Evolutionary conservation across 2,797 vertebrate species (phyloP).

Genomic region (Chaetophractus vellerosus): DNA sequence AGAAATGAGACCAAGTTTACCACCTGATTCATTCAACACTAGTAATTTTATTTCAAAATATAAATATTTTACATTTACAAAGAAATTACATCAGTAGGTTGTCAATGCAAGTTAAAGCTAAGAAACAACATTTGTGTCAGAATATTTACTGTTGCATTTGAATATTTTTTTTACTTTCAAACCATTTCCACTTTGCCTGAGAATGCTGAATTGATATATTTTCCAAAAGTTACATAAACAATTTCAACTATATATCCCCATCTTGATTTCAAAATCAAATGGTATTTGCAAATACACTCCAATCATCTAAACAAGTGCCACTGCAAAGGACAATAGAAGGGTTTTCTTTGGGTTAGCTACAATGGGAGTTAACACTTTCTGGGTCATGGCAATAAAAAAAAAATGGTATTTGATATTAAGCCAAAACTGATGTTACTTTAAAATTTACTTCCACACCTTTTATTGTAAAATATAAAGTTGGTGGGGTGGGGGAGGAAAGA

Average conservation of each 20-base stretch:
- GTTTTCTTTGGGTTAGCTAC: slow-evolving; percentile 65
- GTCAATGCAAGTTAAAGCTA: slow-evolving; percentile 82
- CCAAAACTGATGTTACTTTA: slow-evolving; percentile 48
- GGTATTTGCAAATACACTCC: slow-evolving; percentile 54
- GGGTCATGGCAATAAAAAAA: slow-evolving; percentile 42
- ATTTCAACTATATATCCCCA: slow-evolving; percentile 51
- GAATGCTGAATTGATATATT: slow-evolving; percentile 50
- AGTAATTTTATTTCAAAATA: slow-evolving; percentile 91
- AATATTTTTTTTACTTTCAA: slow-evolving; percentile 68
- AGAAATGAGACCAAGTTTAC: slow-evolving; percentile 57
- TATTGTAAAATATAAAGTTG: slow-evolving; percentile 35
- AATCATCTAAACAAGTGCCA: slow-evolving; percentile 49
- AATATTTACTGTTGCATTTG: slow-evolving; percentile 46
- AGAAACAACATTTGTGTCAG: slow-evolving; percentile 73
- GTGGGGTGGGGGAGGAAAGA: slow-evolving; percentile 27
- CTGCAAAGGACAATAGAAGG: slow-evolving; percentile 42
- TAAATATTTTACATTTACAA: slow-evolving; percentile 89
- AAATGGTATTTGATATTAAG: slow-evolving; percentile 49
- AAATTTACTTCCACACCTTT: slow-evolving; percentile 57
- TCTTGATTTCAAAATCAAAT: slow-evolving; percentile 73
- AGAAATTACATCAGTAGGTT: slow-evolving; percentile 80
- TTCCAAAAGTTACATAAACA: slow-evolving; percentile 55
- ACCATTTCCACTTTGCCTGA: slow-evolving; percentile 58
- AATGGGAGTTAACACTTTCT: slow-evolving; percentile 18
- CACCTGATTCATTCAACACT: slow-evolving; percentile 72